Evolutionary conservation across 2,113 vertebrate species (phyloP).

Genomic region (Halichoeres trimaculatus): DNA sequence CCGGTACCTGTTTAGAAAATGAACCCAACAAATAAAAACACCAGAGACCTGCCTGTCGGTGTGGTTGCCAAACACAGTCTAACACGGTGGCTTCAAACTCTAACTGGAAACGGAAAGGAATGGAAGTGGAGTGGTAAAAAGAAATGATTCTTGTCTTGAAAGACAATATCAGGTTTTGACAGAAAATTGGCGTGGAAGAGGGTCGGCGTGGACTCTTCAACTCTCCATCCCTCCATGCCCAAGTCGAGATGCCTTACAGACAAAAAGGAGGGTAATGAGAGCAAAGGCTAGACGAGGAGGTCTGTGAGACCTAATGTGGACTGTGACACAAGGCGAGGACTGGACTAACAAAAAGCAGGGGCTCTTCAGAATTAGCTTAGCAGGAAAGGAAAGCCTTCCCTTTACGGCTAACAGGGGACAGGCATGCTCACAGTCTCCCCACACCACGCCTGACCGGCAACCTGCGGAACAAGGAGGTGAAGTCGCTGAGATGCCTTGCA

Average conservation of each 20-base stretch:
- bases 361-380: slow-evolving; percentile 37
- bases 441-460: slow-evolving; percentile 43
- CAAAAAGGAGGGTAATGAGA: slow-evolving; percentile 39
- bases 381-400: slow-evolving; percentile 23
- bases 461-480: slow-evolving; percentile 33
- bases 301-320: slow-evolving; percentile 41
- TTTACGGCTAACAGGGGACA: slow-evolving; percentile 25
- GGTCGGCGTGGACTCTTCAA: slow-evolving; percentile 35
- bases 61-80: slow-evolving; percentile 64
- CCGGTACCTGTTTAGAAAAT: slow-evolving; percentile 93
- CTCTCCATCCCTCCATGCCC: slow-evolving; percentile 56
- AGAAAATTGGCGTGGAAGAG: slow-evolving; percentile 34
- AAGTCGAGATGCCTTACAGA: slow-evolving; percentile 81
- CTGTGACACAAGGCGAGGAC: slow-evolving; percentile 35
- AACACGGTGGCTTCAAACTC: slow-evolving; percentile 64
- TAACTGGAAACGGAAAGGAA: slow-evolving; percentile 34
- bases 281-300: slow-evolving; percentile 29
- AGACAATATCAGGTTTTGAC: slow-evolving; percentile 44
- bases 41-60: slow-evolving; percentile 46
- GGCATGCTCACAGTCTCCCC: slow-evolving; percentile 51
- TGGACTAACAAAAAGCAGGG: slow-evolving; percentile 39
- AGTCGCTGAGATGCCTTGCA: slow-evolving; percentile 50
- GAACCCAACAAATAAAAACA: slow-evolving; percentile 48
- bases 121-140: slow-evolving; percentile 35
- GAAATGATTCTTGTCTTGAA: slow-evolving; percentile 40